These are phyloP conservation scores for Homarus americanus DNA, from an alignment of 1,140 invertebrate genomes.

Conservation along the genomic window DNA sequence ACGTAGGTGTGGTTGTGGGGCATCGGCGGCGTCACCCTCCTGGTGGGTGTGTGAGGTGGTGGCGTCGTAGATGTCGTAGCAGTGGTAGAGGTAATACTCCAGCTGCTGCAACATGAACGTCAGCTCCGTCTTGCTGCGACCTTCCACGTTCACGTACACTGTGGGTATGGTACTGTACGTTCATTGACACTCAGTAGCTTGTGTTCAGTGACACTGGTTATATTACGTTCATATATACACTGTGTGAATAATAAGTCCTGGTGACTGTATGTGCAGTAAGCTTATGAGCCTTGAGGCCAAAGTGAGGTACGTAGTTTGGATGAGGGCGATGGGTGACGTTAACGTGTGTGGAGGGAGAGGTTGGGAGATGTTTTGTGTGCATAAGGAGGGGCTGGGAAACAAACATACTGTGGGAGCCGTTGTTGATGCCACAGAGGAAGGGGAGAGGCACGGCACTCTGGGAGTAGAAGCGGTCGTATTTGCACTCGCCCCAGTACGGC, in stretches of 20 bases:
- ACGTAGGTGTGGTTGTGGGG: too few species aligned
- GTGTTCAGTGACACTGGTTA: too few species aligned
- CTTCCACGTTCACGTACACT: conserved; percentile 68
- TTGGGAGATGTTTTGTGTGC: too few species aligned
- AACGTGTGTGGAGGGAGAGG: too few species aligned
- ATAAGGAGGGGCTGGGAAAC: too few species aligned
- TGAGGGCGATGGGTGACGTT: too few species aligned
- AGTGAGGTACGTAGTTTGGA: too few species aligned
- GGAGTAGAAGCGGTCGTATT: conserved; percentile 69
- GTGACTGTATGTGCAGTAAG: too few species aligned
- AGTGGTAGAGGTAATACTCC: conserved; percentile 67
- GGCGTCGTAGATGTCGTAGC: conserved; percentile 63
- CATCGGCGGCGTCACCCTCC: background rate
- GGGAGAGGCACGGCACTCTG: conserved; percentile 54
- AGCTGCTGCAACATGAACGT: conserved; percentile 59
- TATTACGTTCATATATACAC: too few species aligned
- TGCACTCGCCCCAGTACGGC: conserved; percentile 69
- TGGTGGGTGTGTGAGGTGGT: background rate
- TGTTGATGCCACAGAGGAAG: conserved; percentile 68
- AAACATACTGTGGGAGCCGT: conserved; percentile 71
- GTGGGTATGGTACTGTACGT: background rate
- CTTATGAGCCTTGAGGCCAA: too few species aligned
- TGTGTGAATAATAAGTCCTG: too few species aligned
- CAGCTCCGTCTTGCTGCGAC: conserved; percentile 44
- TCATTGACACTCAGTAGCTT: background rate